Conservation (phyloP, 2,888 invertebrate genomes). For the Lobophora halterata region DNA sequence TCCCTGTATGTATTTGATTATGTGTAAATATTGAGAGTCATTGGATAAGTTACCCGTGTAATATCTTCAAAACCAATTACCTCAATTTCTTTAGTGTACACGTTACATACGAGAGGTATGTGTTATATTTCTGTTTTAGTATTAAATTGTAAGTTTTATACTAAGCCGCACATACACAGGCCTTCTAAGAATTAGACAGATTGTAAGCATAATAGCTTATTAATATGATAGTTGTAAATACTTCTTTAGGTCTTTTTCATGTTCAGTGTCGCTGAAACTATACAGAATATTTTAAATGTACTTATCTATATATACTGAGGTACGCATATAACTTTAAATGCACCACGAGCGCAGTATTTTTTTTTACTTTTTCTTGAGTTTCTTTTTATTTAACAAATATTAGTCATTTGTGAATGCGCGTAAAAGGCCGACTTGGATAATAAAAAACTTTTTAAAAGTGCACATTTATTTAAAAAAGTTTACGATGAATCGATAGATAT, state of each 20-base stretch:
- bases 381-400: slow-evolving; percentile 54
- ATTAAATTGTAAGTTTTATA: slow-evolving; percentile 65
- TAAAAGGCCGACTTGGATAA: slow-evolving; percentile 47
- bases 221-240: slow-evolving; percentile 67
- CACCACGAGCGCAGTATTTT: slow-evolving; percentile 63
- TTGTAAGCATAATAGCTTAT: slow-evolving; percentile 54
- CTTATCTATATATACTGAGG: slow-evolving; percentile 43
- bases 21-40: slow-evolving; percentile 74
- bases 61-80: slow-evolving; percentile 78
- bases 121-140: slow-evolving; percentile 65
- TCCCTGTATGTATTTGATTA: slow-evolving; percentile 33
- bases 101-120: slow-evolving; percentile 61
- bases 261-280: slow-evolving; percentile 47
- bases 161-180: slow-evolving; percentile 54
- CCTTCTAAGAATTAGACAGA: slow-evolving; percentile 47
- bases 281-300: slow-evolving; percentile 27
- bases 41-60: slow-evolving; percentile 77
- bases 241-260: slow-evolving; percentile 42
- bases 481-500: no score
- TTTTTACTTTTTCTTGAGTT: slow-evolving; percentile 48
- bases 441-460: no score
- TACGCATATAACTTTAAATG: slow-evolving; percentile 39
- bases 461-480: no score
- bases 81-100: slow-evolving; percentile 77
- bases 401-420: slow-evolving; percentile 45